Conservation (phyloP, 2,888 invertebrate species). For the Stictocephala bisonia region DNA sequence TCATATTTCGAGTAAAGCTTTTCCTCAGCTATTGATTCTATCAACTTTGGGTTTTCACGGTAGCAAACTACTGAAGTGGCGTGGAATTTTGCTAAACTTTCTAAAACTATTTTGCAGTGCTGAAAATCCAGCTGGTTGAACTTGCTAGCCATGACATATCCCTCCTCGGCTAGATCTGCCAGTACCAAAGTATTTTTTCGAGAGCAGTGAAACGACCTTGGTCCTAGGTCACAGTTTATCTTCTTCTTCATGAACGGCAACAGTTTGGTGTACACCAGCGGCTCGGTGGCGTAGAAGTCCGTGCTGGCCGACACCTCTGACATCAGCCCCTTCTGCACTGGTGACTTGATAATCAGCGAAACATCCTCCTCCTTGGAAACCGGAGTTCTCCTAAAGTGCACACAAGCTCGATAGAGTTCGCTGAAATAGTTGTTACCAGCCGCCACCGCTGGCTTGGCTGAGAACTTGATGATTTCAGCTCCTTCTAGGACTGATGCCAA, state of each 20-base stretch:
- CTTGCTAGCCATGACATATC: conserved; percentile 2
- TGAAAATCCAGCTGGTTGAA: conserved; percentile 12
- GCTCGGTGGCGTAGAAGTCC: background rate
- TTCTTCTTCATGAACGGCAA: conserved; percentile 1
- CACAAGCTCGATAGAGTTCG: background rate
- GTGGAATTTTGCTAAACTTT: background rate
- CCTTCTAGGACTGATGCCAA: background rate
- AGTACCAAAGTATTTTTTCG: conserved; percentile 1
- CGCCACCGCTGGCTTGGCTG: background rate
- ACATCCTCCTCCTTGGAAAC: background rate
- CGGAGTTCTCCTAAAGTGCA: background rate
- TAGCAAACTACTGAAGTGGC: background rate
- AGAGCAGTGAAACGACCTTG: background rate
- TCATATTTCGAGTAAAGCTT: no score
- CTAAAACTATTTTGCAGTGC: background rate
- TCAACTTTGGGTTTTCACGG: background rate
- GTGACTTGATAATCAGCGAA: conserved; percentile 28
- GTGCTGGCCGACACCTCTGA: background rate
- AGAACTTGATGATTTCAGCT: background rate
- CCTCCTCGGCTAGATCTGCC: background rate
- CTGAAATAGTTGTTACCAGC: conserved; percentile 16
- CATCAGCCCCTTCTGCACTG: conserved; percentile 5
- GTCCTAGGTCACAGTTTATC: background rate
- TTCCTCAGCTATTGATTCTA: no score
- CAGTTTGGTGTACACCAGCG: background rate